These are phyloP conservation scores for Enteromius fasciolatus DNA, from an alignment of 2,797 vertebrate species.

Conservation along the genomic window DNA sequence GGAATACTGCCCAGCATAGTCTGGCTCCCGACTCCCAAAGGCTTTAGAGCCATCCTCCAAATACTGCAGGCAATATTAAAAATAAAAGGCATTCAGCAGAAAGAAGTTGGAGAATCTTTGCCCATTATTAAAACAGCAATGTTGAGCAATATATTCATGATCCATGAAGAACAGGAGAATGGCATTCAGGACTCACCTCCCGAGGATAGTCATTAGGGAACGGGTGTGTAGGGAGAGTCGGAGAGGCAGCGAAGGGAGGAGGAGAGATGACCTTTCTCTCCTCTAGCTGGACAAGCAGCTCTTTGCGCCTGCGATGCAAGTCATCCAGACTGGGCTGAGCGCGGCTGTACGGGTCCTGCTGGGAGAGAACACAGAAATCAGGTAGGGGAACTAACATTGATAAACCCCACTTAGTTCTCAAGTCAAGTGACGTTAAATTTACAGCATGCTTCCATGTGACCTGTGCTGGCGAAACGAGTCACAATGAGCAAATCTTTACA, in stretches of 20 bases:
- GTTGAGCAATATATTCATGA: neutral
- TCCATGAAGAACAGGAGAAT: neutral
- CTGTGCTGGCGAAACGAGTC: too few relatives aligned
- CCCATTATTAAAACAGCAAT: too few relatives aligned
- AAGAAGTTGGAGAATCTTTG: too few relatives aligned
- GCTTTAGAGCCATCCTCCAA: slow-evolving; percentile 90
- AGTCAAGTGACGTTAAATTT: neutral
- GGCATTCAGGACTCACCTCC: slow-evolving; percentile 78
- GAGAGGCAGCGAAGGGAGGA: slow-evolving; percentile 93
- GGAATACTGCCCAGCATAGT: slow-evolving; percentile 94
- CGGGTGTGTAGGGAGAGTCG: slow-evolving; percentile 85
- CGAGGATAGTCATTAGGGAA: slow-evolving; percentile 90
- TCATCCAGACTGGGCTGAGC: slow-evolving; percentile 92
- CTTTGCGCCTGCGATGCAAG: slow-evolving; percentile 91
- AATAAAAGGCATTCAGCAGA: too few relatives aligned
- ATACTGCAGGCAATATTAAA: slow-evolving; percentile 76
- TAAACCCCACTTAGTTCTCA: neutral
- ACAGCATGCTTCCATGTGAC: too few relatives aligned
- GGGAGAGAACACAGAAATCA: neutral
- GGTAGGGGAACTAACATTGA: neutral
- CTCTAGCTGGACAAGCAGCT: slow-evolving; percentile 95
- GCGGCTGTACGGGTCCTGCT: slow-evolving; percentile 79
- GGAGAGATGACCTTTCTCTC: slow-evolving; percentile 97
- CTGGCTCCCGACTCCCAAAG: slow-evolving; percentile 87
- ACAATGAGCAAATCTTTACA: too few relatives aligned